Percentiles rank a stretch among this genome's conserved stretches.
These are phyloP conservation scores for Cheilosia urbana DNA, from an alignment of 2,888 invertebrate genomes.

Conservation along the genomic window DNA sequence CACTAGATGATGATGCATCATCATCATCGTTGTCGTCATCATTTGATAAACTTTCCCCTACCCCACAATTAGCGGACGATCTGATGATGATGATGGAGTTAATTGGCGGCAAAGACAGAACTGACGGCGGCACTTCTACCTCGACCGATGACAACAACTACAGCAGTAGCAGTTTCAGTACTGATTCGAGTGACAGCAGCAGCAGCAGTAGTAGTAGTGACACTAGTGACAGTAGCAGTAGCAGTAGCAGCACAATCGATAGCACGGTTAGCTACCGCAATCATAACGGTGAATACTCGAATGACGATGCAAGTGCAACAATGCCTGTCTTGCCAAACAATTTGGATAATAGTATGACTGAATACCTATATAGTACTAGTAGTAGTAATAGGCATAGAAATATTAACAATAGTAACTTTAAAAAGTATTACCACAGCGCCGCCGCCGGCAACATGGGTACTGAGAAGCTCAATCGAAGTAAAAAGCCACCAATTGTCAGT, in stretches of 20 bases:
- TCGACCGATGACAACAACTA: conserved; percentile 62
- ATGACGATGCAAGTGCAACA: conserved; percentile 77
- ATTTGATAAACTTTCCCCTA: conserved; percentile 56
- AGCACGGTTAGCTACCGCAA: conserved; percentile 48
- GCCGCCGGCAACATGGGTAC: conserved; percentile 75
- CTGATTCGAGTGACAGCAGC: conserved; percentile 53
- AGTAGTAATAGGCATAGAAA: conserved; percentile 75
- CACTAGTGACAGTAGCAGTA: conserved; percentile 45
- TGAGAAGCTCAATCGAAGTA: conserved; percentile 77
- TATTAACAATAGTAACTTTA: conserved; percentile 75
- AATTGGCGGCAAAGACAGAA: conserved; percentile 61
- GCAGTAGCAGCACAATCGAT: conserved; percentile 60
- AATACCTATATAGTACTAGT: conserved; percentile 77
- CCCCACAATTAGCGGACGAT: conserved; percentile 56
- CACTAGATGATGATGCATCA: conserved; percentile 53
- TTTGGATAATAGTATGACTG: conserved; percentile 77
- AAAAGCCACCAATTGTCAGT: conserved; percentile 70
- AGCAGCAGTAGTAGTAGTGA: conserved; percentile 60
- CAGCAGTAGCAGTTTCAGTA: conserved; percentile 62
- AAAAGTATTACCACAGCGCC: conserved; percentile 70
- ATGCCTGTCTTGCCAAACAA: conserved; percentile 77
- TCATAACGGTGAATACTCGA: conserved; percentile 76
- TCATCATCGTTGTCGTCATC: conserved; percentile 52
- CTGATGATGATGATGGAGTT: conserved; percentile 62
- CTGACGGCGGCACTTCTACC: conserved; percentile 60